Evolutionary conservation across 2,797 vertebrate genomes (phyloP).

Genomic region (Lacerta viridis): DNA sequence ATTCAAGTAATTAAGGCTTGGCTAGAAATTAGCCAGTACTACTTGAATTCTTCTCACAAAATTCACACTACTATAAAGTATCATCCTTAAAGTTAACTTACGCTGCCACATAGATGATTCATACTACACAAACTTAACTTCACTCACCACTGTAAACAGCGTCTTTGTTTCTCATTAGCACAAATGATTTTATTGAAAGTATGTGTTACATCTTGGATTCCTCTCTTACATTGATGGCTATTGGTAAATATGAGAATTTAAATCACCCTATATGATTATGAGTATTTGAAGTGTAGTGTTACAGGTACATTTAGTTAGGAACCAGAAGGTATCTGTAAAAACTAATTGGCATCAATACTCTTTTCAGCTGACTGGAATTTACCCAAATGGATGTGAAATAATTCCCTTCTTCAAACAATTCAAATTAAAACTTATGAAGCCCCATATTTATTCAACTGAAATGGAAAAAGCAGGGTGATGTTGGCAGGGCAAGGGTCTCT

Average conservation of each 20-base stretch:
- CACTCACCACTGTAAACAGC: background rate
- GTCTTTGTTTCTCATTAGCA: background rate
- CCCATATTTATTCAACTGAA: background rate
- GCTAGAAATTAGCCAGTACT: no score
- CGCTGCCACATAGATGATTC: background rate
- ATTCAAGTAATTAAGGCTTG: no score
- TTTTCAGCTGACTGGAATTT: background rate
- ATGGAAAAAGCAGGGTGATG: background rate
- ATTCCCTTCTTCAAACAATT: background rate
- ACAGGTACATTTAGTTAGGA: background rate
- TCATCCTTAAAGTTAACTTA: background rate
- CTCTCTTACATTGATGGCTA: background rate
- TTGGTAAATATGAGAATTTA: background rate
- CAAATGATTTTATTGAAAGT: background rate
- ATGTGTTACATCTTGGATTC: background rate
- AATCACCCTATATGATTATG: background rate
- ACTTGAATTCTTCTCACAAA: background rate
- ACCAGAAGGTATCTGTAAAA: background rate
- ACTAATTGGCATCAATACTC: background rate
- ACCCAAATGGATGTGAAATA: background rate
- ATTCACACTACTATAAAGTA: background rate
- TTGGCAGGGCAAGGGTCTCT: accelerated
- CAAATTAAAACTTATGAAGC: background rate
- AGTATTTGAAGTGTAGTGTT: background rate
- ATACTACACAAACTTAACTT: background rate